Base-by-base conservation (phyloP, 2,888 invertebrate genomes). In the Tachina lurida region DNA sequence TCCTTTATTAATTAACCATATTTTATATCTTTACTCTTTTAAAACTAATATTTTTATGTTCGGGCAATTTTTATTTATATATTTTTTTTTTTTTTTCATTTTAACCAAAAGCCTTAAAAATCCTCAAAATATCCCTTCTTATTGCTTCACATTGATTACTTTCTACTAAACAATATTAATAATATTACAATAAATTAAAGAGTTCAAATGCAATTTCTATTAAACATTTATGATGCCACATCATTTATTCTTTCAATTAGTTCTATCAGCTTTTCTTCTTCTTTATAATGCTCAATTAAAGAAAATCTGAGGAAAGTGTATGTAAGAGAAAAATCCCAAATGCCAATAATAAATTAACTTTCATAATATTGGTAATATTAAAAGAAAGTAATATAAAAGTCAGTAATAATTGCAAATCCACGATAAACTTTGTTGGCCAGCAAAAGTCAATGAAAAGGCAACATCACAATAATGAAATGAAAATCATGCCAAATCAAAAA, bases 281-380 rank as follows among this genome's bases (percentile, higher is more conserved):
- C 5, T 10, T 22, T n/a, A 43, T 45, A 58, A 56, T 43, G 43
- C 45, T 45, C n/a, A 56, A 43, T 45, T 22, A 70, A 54, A 58
- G 0, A 7, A 41, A 54, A 49, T 2, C 31, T 31, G 5, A 58
- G 19, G 19, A 52, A 41, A 17, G 15, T 0, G 31, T 31, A 15
- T 31, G 10, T 13, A 10, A 56, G 13, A 41, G 1, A 31, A 47
- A 60, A 49, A 41, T 17, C 39, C 15, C 39, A 74, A 65, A 15
- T 45, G 56, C 56, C 56, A 76, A 58, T 56, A 58, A 56, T 47
- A 58, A 56, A 67, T 56, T 17, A 39, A 45, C n/a, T 76, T 62
- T 41, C 49, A 19, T 41, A 39, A 45, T 31, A 22, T 62, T 63
- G 22, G 58, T 12, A 56, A 73, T 3, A n/a, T 13, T 12, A 54